Percentiles rank a stretch among this genome's conserved stretches.
These are phyloP conservation scores for Stegana nigrithorax DNA, from an alignment of 2,888 invertebrate species.

Conservation along the genomic window DNA sequence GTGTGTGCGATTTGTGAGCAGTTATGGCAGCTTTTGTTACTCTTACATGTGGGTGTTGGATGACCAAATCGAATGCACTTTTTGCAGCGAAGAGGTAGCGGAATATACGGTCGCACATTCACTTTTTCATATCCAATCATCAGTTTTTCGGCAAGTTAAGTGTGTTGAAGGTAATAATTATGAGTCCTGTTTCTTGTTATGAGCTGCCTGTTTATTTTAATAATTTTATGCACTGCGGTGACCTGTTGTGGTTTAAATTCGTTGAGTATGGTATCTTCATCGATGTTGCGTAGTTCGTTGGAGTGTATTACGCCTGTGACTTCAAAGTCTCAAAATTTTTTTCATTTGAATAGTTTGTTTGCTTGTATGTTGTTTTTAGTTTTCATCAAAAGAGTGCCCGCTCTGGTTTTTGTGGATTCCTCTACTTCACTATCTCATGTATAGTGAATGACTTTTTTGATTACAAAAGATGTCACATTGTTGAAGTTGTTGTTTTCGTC, in stretches of 20 bases:
- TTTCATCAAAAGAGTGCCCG: not conserved
- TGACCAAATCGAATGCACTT: constrained; percentile 3
- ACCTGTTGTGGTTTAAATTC: too few relatives aligned
- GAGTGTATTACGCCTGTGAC: not conserved
- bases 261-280: too few relatives aligned
- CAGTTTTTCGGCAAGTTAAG: not conserved
- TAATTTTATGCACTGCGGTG: not conserved
- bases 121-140: constrained; percentile 6
- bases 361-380: not conserved
- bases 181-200: not conserved
- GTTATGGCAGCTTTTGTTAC: not conserved
- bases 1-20: not conserved
- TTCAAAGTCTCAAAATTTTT: not conserved
- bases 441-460: not conserved
- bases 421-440: not conserved
- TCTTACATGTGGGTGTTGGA: not conserved
- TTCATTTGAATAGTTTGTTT: not conserved
- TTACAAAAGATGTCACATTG: not conserved
- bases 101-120: not conserved
- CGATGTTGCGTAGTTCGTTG: not conserved
- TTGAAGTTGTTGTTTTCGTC: not conserved
- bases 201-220: not conserved
- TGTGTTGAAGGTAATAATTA: not conserved
- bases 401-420: not conserved
- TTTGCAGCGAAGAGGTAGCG: not conserved